A percentile compares a stretch with the other conserved stretches of the same genome.
Evolutionary conservation across 2,113 vertebrate genomes (phyloP).

Genomic region (Plotosus lineatus): DNA sequence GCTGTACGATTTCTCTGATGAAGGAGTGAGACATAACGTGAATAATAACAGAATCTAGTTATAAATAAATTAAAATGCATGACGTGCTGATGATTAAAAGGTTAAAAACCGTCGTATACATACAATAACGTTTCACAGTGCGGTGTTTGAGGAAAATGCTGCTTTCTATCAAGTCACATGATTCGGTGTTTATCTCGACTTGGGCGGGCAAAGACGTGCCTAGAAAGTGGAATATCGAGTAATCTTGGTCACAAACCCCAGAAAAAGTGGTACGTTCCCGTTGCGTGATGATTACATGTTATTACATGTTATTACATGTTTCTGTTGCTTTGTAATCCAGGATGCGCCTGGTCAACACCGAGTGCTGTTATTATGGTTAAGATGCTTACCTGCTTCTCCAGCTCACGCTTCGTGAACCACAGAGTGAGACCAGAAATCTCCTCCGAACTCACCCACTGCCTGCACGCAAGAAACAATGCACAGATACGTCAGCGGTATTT

Average conservation of each 20-base stretch:
- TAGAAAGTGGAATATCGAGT: too few relatives aligned
- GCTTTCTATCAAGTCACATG: too few relatives aligned
- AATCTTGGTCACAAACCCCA: background rate
- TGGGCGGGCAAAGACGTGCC: too few relatives aligned
- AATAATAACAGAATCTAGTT: background rate
- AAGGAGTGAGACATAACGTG: too few relatives aligned
- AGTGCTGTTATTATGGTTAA: background rate
- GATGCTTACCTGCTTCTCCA: constrained; percentile 88
- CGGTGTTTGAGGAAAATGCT: too few relatives aligned
- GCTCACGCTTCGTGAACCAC: constrained; percentile 86
- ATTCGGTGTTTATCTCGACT: too few relatives aligned
- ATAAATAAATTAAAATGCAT: background rate
- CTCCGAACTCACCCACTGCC: constrained; percentile 87
- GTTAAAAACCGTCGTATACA: background rate
- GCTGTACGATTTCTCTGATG: too few relatives aligned
- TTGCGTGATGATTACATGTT: too few relatives aligned
- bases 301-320: background rate
- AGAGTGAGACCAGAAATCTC: constrained; percentile 82
- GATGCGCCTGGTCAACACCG: background rate
- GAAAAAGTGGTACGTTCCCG: background rate
- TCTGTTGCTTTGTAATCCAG: background rate
- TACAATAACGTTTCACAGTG: too few relatives aligned
- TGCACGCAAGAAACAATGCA: constrained; percentile 54
- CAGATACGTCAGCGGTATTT: background rate
- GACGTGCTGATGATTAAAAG: background rate